Conservation (phyloP, 2,113 vertebrate species). For the Pterocles burchelli region DNA sequence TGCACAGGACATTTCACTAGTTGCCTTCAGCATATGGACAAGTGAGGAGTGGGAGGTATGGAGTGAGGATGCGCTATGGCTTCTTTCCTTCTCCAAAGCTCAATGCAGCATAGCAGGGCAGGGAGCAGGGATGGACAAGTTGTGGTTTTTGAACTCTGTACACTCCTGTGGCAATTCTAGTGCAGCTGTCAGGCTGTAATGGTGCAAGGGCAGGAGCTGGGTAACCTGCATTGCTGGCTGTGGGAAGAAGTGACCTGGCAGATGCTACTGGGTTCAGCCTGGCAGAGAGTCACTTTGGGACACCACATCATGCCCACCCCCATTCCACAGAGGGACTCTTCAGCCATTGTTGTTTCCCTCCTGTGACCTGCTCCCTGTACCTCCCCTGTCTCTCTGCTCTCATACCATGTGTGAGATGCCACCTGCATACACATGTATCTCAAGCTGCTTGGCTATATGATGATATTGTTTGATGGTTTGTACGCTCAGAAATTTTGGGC, state of each 20-base stretch:
- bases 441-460: background rate
- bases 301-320: too few relatives aligned
- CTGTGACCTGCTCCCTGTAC: background rate
- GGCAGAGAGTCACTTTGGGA: background rate
- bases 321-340: fast-evolving
- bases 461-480: background rate
- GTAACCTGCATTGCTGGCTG: background rate
- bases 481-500: background rate
- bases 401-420: background rate
- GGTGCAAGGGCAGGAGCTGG: background rate
- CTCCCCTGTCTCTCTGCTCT: fast-evolving
- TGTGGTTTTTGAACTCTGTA: background rate
- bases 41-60: background rate
- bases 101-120: background rate
- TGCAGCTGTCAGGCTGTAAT: background rate
- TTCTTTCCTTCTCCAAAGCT: background rate
- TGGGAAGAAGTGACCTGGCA: background rate
- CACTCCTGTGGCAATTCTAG: background rate
- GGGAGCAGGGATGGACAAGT: background rate
- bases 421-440: fast-evolving
- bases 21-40: background rate
- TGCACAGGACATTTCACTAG: background rate
- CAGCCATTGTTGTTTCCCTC: fast-evolving
- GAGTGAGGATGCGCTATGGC: background rate
- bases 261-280: background rate